phyloP scores from a whole-genome alignment of 2,888 invertebrate genomes.

The Sclerodermus sp. region DNA sequence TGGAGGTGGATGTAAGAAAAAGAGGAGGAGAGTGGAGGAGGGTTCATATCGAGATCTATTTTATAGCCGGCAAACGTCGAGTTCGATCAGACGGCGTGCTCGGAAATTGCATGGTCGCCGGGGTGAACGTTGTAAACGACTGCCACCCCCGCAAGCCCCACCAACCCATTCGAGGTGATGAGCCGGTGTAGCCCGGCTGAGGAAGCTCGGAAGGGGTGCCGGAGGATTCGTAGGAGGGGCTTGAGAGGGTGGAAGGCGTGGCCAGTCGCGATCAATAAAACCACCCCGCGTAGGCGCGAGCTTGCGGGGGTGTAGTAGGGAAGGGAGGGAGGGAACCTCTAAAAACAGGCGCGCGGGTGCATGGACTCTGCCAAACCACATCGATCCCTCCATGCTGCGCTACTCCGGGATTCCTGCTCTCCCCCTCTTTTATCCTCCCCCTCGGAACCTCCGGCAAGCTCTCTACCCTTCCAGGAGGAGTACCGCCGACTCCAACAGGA shows the following conservation, averaged over 20 bases:
- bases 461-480: conserved; percentile 13
- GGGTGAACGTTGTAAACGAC: too few species aligned
- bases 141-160: too few species aligned
- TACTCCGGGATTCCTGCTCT: conserved; percentile 6
- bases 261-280: conserved; percentile 51
- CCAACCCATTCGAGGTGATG: too few species aligned
- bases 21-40: too few species aligned
- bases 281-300: conserved; percentile 42
- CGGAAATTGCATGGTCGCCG: background rate
- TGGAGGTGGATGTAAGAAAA: too few species aligned
- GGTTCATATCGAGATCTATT: too few species aligned
- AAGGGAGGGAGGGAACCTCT: conserved; percentile 26
- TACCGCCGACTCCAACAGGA: too few species aligned
- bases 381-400: conserved; percentile 34
- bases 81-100: background rate
- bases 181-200: too few species aligned
- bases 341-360: conserved; percentile 35
- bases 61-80: background rate
- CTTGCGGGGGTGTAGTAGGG: too few species aligned
- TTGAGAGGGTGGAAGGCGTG: conserved; percentile 48
- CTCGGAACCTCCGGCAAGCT: conserved; percentile 8
- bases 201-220: too few species aligned
- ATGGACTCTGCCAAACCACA: conserved; percentile 40
- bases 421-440: conserved; percentile 2
- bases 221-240: too few species aligned